phyloP scores from a whole-genome alignment of 2,888 invertebrate genomes.

The Pristionchus mayeri region DNA sequence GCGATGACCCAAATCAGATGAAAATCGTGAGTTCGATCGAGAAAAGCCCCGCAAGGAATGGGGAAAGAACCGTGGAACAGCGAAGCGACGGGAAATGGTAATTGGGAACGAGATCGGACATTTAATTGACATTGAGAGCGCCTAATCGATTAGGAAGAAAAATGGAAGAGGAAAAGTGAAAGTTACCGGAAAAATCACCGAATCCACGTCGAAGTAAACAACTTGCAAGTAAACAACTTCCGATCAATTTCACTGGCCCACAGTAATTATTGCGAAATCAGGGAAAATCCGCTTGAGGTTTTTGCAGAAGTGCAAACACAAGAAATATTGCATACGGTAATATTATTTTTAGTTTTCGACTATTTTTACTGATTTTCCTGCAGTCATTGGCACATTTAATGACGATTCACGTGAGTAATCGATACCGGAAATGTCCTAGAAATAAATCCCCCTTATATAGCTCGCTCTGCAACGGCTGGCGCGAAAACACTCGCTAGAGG shows the following conservation, averaged over 20 bases:
- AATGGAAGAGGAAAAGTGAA: neutral
- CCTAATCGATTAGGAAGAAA: slow-evolving; percentile 14
- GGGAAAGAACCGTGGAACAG: slow-evolving; percentile 29
- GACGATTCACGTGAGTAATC: neutral
- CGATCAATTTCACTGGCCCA: too few relatives aligned
- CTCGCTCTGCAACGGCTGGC: neutral
- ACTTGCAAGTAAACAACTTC: neutral
- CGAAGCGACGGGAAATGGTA: slow-evolving; percentile 25
- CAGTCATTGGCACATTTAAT: neutral
- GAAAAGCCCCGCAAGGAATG: slow-evolving; percentile 7
- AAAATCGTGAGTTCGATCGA: slow-evolving; percentile 36
- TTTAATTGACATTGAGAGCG: slow-evolving; percentile 26
- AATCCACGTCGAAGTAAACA: slow-evolving; percentile 3
- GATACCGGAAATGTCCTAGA: too few relatives aligned
- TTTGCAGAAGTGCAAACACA: too few relatives aligned
- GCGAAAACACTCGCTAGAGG: slow-evolving; percentile 9
- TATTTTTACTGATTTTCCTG: neutral
- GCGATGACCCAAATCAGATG: slow-evolving; percentile 44
- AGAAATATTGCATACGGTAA: too few relatives aligned
- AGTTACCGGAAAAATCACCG: neutral
- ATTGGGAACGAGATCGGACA: slow-evolving; percentile 34
- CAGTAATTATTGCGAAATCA: too few relatives aligned
- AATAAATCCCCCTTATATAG: too few relatives aligned
- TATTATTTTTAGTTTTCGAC: neutral
- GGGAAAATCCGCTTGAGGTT: too few relatives aligned